These are phyloP conservation scores for Nasua narica DNA, from an alignment of 2,797 vertebrate species.

Conservation along the genomic window DNA sequence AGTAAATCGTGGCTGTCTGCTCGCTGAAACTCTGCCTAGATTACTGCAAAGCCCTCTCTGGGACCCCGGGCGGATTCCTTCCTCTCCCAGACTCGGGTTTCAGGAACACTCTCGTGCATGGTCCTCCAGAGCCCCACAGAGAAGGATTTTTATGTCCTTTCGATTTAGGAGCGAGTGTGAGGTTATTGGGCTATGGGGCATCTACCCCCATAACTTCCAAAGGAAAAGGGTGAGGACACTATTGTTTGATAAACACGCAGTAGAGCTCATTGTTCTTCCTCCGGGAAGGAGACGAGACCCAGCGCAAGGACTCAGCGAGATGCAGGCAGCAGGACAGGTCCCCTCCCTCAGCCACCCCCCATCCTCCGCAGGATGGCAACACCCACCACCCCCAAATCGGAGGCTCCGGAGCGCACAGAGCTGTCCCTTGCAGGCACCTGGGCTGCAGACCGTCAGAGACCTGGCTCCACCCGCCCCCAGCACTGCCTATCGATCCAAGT, in stretches of 20 bases:
- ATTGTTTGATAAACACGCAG: background rate
- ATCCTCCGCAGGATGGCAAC: background rate
- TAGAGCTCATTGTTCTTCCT: background rate
- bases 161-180: background rate
- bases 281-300: background rate
- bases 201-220: background rate
- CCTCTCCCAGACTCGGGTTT: background rate
- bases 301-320: background rate
- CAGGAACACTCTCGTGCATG: background rate
- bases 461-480: too few species aligned
- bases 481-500: background rate
- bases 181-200: background rate
- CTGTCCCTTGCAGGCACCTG: background rate
- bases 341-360: background rate
- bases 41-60: background rate
- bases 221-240: background rate
- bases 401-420: background rate
- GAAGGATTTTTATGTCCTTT: conserved; percentile 4
- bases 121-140: background rate
- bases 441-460: background rate
- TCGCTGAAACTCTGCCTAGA: conserved; percentile 18
- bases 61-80: background rate
- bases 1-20: background rate
- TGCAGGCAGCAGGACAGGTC: fast-evolving
- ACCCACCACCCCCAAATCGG: background rate